Conservation (phyloP, 1,140 invertebrate species). For the Galleria mellonella region DNA sequence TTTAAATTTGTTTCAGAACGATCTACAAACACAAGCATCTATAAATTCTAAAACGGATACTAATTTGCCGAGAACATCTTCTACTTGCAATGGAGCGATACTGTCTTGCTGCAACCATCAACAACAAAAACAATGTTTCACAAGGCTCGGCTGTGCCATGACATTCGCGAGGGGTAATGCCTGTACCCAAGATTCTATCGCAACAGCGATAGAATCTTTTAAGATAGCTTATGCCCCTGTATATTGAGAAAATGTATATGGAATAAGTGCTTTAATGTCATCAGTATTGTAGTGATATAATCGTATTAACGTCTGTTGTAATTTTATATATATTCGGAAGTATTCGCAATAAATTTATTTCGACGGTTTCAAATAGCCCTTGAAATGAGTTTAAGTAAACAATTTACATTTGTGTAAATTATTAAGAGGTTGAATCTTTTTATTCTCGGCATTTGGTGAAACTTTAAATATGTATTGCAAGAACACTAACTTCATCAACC, state of each 20-base stretch:
- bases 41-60: background rate
- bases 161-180: conserved; percentile 9
- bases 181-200: conserved; percentile 10
- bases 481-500: too few species aligned
- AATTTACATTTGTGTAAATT: too few species aligned
- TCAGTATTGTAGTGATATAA: conserved; percentile 16
- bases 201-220: conserved; percentile 15
- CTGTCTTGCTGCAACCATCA: conserved; percentile 15
- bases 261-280: background rate
- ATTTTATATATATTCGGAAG: background rate
- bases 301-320: background rate
- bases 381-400: background rate
- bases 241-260: conserved; percentile 6
- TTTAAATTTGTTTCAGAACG: conserved; percentile 2
- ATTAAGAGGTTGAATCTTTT: too few species aligned
- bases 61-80: background rate
- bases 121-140: conserved; percentile 19
- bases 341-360: background rate
- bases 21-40: background rate
- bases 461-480: too few species aligned
- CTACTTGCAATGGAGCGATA: conserved; percentile 18
- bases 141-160: conserved; percentile 10
- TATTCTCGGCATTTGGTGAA: too few species aligned
- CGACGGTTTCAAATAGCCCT: background rate
- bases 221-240: conserved; percentile 16